Percentiles rank a stretch among this genome's conserved stretches.
These are phyloP conservation scores for Paracentrotus lividus DNA, from an alignment of 53 echinoderm and acorn worm species.

Conservation along the genomic window DNA sequence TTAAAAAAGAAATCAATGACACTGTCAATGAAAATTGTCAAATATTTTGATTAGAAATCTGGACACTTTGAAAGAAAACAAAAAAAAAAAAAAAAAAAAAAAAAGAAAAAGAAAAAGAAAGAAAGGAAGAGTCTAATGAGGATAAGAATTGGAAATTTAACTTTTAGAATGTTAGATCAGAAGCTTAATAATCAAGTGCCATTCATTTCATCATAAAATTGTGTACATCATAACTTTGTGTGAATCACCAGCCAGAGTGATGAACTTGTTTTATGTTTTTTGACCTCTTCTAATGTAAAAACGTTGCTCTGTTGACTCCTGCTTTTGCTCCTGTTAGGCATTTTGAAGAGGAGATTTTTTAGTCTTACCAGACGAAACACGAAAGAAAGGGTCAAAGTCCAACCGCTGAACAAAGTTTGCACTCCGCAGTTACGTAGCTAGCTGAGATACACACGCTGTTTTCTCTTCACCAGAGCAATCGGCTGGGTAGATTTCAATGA, in stretches of 20 bases:
- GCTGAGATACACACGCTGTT: no score
- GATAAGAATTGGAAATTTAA: no score
- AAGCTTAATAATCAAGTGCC: no score
- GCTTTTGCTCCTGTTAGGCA: conserved; percentile 53
- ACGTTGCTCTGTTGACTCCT: conserved; percentile 69
- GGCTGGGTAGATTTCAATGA: not conserved
- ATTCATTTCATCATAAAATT: conserved; percentile 97
- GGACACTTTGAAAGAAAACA: no score
- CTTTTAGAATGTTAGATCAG: no score
- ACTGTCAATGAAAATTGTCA: no score
- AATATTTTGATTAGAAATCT: no score
- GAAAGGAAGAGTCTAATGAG: no score
- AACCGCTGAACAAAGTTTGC: not conserved
- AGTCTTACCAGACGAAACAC: not conserved
- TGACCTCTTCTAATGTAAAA: conserved; percentile 86
- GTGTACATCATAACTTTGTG: conserved; percentile 95
- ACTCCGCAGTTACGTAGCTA: not conserved
- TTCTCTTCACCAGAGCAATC: conserved; percentile 12
- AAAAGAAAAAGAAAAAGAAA: no score
- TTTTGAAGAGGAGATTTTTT: not conserved
- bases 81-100: no score
- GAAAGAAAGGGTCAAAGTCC: conserved; percentile 7
- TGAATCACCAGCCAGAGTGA: conserved; percentile 95
- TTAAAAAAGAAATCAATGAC: no score
- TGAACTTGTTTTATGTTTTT: conserved; percentile 84